phyloP scores from a whole-genome alignment of 53 echinoderm and acorn worm species.

The Glandiceps talaboti region DNA sequence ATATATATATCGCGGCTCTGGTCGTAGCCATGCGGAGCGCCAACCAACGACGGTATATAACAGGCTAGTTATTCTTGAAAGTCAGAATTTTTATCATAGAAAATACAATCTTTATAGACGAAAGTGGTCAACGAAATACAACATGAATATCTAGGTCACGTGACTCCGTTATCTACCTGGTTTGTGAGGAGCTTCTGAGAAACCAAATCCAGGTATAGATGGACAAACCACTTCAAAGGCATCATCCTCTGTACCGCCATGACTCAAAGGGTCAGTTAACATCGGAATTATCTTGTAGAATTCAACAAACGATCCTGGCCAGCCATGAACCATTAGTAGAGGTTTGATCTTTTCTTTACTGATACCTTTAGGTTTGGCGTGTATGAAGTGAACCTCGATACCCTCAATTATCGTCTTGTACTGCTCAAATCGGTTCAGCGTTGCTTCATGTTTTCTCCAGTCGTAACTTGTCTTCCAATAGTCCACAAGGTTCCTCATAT shows the following conservation, averaged over 20 bases:
- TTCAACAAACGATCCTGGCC: constrained; percentile 77
- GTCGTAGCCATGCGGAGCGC: too few species aligned
- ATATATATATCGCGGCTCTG: too few species aligned
- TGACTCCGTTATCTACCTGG: too few species aligned
- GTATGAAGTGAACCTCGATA: constrained; percentile 72
- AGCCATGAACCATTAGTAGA: constrained; percentile 69
- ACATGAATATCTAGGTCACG: too few species aligned
- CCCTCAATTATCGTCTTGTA: constrained; percentile 78
- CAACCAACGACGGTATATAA: too few species aligned
- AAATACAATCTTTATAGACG: too few species aligned
- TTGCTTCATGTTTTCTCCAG: too few species aligned
- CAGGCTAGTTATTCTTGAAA: too few species aligned
- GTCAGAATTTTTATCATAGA: too few species aligned
- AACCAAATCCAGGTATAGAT: constrained; percentile 74
- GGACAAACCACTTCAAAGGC: constrained; percentile 77
- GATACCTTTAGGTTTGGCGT: constrained; percentile 43
- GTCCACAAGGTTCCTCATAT: too few species aligned
- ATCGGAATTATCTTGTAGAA: constrained; percentile 71
- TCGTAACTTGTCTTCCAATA: too few species aligned
- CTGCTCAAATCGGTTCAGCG: constrained; percentile 49
- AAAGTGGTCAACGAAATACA: too few species aligned
- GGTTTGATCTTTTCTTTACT: constrained; percentile 64
- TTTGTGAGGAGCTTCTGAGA: constrained; percentile 86
- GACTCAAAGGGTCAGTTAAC: constrained; percentile 44
- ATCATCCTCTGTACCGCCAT: constrained; percentile 55